Evolutionary conservation across 2,113 vertebrate species (phyloP).

Genomic region (Podarcis raffonei): DNA sequence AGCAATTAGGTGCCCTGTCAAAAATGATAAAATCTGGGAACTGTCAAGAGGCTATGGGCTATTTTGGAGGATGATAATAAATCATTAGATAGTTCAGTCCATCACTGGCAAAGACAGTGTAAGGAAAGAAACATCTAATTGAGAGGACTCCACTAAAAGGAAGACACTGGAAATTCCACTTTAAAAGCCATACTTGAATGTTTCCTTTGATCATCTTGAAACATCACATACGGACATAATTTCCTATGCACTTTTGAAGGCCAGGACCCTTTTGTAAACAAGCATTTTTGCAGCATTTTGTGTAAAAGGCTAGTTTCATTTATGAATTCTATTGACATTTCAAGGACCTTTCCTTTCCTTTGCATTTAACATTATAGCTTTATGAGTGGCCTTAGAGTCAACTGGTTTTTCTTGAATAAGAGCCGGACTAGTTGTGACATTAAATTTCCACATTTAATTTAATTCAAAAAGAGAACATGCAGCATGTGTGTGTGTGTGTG

Average conservation of each 20-base stretch:
- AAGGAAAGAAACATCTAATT: background rate
- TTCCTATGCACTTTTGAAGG: background rate
- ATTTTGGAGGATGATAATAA: background rate
- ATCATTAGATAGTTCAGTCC: background rate
- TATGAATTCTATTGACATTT: background rate
- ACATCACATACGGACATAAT: background rate
- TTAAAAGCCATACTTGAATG: background rate
- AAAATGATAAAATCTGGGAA: conserved; percentile 17
- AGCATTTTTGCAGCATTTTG: background rate
- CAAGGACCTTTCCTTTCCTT: background rate
- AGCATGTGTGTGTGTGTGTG: too few species aligned
- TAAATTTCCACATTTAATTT: too few species aligned
- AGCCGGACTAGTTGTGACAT: background rate
- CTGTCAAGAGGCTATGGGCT: background rate
- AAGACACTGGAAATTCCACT: background rate
- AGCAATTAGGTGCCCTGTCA: fast-evolving
- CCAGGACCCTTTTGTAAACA: background rate
- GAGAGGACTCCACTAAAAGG: background rate
- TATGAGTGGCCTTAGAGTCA: conserved; percentile 51
- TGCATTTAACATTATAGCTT: conserved; percentile 16
- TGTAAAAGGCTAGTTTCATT: background rate
- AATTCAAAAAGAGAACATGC: too few species aligned
- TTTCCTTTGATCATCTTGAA: background rate
- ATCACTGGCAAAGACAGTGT: background rate
- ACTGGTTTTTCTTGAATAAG: conserved; percentile 14